Evolutionary conservation across 2,797 vertebrate species (phyloP).

Genomic region (Apogon talboti): DNA sequence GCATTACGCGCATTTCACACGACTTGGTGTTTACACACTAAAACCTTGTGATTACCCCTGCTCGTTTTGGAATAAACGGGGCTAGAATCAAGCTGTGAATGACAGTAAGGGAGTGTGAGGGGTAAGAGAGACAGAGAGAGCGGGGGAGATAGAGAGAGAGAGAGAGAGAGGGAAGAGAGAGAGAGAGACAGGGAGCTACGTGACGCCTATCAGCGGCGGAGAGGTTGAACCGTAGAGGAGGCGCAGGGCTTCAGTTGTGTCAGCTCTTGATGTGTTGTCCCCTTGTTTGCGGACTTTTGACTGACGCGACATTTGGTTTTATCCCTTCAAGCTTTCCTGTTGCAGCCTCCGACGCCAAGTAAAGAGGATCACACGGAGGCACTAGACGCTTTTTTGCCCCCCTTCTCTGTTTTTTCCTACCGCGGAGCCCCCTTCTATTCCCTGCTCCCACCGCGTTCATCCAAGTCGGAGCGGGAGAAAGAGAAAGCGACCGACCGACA

Average conservation of each 20-base stretch:
- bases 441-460: constrained; percentile 77
- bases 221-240: constrained; percentile 77
- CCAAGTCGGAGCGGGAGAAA: constrained; percentile 69
- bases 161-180: constrained; percentile 52
- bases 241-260: constrained; percentile 83
- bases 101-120: constrained; percentile 62
- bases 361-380: constrained; percentile 79
- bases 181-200: constrained; percentile 71
- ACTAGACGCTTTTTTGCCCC: constrained; percentile 69
- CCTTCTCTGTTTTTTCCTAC: constrained; percentile 51
- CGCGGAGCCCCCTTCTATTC: constrained; percentile 58
- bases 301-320: constrained; percentile 93
- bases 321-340: constrained; percentile 93
- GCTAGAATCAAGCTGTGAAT: constrained; percentile 54
- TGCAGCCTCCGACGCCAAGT: constrained; percentile 87
- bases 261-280: constrained; percentile 84
- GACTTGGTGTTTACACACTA: background rate
- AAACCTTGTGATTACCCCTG: constrained; percentile 19
- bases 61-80: constrained; percentile 41
- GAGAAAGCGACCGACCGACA: constrained; percentile 60
- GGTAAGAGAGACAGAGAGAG: constrained; percentile 33
- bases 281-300: constrained; percentile 89
- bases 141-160: constrained; percentile 31
- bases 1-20: constrained; percentile 44
- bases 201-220: constrained; percentile 82